Evolutionary conservation across 2,888 invertebrate species (phyloP).

Genomic region (Aleiodes testaceus): DNA sequence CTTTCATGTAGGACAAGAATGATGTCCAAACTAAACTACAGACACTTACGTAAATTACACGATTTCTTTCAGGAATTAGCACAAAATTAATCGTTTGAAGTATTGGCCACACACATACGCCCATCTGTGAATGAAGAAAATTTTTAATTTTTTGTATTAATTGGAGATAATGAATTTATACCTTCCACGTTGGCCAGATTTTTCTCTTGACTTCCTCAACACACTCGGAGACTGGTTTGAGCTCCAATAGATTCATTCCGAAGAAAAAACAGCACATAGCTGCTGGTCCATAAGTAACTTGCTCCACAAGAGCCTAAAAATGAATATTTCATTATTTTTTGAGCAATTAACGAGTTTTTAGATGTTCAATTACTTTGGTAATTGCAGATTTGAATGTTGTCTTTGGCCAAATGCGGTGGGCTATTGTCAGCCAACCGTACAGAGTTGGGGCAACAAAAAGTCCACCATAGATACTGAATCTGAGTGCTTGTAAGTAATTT

Average conservation of each 20-base stretch:
- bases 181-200: constrained; percentile 84
- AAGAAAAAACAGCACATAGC: constrained; percentile 87
- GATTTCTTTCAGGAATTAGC: constrained; percentile 81
- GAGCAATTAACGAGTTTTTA: constrained; percentile 20
- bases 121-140: constrained; percentile 75
- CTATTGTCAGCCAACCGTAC: constrained; percentile 85
- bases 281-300: constrained; percentile 83
- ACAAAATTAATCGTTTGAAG: constrained; percentile 84
- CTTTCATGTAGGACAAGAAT: constrained; percentile 86
- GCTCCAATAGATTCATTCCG: constrained; percentile 83
- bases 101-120: constrained; percentile 81
- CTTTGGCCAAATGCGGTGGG: constrained; percentile 85
- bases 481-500: constrained; percentile 76
- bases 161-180: constrained; percentile 56
- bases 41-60: constrained; percentile 82
- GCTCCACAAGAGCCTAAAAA: constrained; percentile 81
- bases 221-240: constrained; percentile 79
- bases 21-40: constrained; percentile 86
- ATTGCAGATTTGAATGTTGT: constrained; percentile 81
- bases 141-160: not conserved
- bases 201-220: constrained; percentile 81
- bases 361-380: constrained; percentile 82
- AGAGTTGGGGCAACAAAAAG: constrained; percentile 87
- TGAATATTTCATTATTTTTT: not conserved
- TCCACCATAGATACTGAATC: constrained; percentile 87